These are phyloP conservation scores for Plectropomus leopardus DNA, from an alignment of 2,113 vertebrate genomes.

Conservation along the genomic window DNA sequence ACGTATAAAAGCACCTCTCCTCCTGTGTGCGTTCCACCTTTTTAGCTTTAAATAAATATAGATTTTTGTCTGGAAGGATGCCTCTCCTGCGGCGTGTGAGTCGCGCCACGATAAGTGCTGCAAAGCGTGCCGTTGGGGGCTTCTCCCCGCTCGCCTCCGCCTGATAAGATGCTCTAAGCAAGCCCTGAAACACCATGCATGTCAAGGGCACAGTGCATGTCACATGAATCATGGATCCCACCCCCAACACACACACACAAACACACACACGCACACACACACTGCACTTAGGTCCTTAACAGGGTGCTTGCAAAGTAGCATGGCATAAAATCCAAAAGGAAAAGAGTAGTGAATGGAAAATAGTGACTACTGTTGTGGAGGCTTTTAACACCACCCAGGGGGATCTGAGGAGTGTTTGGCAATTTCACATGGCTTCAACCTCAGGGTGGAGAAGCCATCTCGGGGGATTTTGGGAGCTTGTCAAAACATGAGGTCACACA, in stretches of 20 bases:
- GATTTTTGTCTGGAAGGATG: conserved; percentile 55
- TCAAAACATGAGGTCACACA: conserved; percentile 39
- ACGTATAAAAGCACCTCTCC: not conserved
- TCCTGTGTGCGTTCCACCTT: not conserved
- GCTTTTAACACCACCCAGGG: conserved; percentile 59
- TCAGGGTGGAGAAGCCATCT: conserved; percentile 31
- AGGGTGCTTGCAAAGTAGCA: conserved; percentile 44
- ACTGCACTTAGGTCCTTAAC: conserved; percentile 35
- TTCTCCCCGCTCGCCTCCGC: conserved; percentile 26
- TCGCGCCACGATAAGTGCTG: conserved; percentile 27
- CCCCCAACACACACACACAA: conserved; percentile 1
- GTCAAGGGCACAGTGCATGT: conserved; percentile 63
- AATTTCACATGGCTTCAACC: conserved; percentile 55
- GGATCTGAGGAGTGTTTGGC: conserved; percentile 47
- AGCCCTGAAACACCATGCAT: conserved; percentile 59
- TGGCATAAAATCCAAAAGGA: conserved; percentile 61
- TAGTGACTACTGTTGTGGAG: conserved; percentile 38
- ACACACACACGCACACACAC: conserved; percentile 21
- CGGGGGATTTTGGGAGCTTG: conserved; percentile 50
- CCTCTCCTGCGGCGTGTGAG: conserved; percentile 29
- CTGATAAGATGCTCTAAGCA: conserved; percentile 68
- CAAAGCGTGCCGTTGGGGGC: conserved; percentile 21
- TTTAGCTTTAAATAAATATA: conserved; percentile 50
- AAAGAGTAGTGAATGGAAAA: conserved; percentile 66
- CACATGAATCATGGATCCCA: conserved; percentile 65